Conservation (phyloP, 2,888 invertebrate species). For the Tolmerus cingulatus region DNA sequence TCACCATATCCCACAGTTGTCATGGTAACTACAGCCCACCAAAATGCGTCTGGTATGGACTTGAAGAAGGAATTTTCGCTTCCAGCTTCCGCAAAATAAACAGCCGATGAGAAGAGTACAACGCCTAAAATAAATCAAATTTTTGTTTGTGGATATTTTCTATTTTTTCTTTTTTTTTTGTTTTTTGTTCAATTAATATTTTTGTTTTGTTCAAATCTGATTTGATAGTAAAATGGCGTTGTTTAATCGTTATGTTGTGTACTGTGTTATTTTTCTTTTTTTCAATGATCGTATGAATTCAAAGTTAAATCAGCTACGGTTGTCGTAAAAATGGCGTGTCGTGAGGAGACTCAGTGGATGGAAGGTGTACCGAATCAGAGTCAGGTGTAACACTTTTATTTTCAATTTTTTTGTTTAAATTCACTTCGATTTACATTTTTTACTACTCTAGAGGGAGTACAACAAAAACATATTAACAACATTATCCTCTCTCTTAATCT, state of each 20-base stretch:
- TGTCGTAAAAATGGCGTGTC: neutral
- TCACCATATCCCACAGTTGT: slow-evolving; percentile 99
- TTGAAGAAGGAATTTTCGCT: slow-evolving; percentile 99
- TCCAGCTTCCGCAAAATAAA: slow-evolving; percentile 99
- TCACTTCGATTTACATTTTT: neutral
- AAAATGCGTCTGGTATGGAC: slow-evolving; percentile 99
- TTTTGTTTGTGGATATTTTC: slow-evolving; percentile 53
- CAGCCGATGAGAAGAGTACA: slow-evolving; percentile 99
- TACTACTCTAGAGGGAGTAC: neutral
- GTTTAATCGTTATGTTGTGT: slow-evolving; percentile 16
- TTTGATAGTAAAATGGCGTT: slow-evolving; percentile 4
- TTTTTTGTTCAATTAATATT: slow-evolving; percentile 37
- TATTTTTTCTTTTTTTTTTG: slow-evolving; percentile 49
- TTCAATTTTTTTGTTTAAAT: neutral
- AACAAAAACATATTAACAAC: neutral
- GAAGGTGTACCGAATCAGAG: neutral
- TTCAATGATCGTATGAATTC: slow-evolving; percentile 18
- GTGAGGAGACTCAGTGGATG: neutral
- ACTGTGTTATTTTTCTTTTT: neutral
- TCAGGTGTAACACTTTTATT: neutral
- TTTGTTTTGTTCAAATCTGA: neutral
- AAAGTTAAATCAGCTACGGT: neutral
- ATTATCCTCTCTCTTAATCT: neutral
- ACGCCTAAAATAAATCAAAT: slow-evolving; percentile 80
- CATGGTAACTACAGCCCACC: slow-evolving; percentile 99